Evolutionary conservation across 2,888 invertebrate genomes (phyloP).

Genomic region (Caradrina clavipalpis): DNA sequence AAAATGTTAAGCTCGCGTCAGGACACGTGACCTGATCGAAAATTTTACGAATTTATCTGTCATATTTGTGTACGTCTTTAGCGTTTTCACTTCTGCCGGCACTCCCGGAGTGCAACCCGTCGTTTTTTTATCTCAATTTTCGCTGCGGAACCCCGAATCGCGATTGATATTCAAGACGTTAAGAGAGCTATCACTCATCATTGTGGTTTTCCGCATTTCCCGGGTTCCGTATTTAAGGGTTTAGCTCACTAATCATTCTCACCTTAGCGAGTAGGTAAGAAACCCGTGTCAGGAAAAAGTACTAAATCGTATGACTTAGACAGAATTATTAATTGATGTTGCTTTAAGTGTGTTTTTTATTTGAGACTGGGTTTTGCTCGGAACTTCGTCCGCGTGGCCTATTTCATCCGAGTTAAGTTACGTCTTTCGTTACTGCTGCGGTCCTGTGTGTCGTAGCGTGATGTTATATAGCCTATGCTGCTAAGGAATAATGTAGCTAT

Average conservation of each 20-base stretch:
- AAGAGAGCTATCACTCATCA: constrained; percentile 49
- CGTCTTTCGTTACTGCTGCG: too few species aligned
- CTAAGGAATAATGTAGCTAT: too few species aligned
- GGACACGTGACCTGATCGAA: too few species aligned
- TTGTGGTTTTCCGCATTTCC: constrained; percentile 29
- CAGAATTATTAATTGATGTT: constrained; percentile 15
- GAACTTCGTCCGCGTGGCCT: too few species aligned
- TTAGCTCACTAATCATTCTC: constrained; percentile 47
- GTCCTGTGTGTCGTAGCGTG: too few species aligned
- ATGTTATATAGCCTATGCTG: too few species aligned
- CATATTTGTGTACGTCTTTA: too few species aligned
- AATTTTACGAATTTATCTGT: too few species aligned
- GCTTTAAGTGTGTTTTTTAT: constrained; percentile 2
- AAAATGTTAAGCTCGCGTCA: too few species aligned
- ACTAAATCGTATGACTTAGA: constrained; percentile 22
- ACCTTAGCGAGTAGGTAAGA: constrained; percentile 16
- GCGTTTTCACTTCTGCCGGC: too few species aligned
- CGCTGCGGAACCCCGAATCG: neutral
- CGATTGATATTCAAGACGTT: constrained; percentile 57
- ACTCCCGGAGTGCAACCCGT: too few species aligned
- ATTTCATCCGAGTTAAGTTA: too few species aligned
- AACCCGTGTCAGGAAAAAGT: constrained; percentile 24
- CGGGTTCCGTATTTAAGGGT: constrained; percentile 43
- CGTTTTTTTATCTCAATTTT: constrained; percentile 11
- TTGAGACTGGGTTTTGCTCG: neutral